phyloP scores from a whole-genome alignment of 2,888 invertebrate genomes.

The Bhutanitis thaidina region DNA sequence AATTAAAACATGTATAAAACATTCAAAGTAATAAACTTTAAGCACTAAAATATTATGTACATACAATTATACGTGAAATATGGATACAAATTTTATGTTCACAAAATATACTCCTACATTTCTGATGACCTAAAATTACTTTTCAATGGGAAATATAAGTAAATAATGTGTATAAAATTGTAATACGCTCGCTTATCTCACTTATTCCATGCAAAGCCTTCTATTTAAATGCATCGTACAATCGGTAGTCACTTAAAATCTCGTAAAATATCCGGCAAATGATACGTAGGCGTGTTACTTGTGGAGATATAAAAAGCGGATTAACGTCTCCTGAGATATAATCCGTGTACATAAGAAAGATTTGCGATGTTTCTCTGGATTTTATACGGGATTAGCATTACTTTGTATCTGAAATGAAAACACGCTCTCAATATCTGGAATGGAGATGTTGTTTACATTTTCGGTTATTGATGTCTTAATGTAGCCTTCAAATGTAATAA shows the following conservation, averaged over 20 bases:
- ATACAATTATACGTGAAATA: no score
- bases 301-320: conserved; percentile 55
- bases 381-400: conserved; percentile 27
- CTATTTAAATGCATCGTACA: conserved; percentile 23
- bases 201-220: conserved; percentile 25
- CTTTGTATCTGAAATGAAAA: conserved; percentile 19
- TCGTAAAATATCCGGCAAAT: conserved; percentile 38
- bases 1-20: no score
- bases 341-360: conserved; percentile 56
- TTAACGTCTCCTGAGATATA: conserved; percentile 54
- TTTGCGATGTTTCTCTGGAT: conserved; percentile 46
- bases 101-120: background rate
- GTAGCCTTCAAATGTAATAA: background rate
- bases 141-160: conserved; percentile 18
- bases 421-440: background rate
- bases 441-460: conserved; percentile 3
- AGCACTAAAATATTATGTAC: no score
- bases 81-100: no score
- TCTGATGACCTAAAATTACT: conserved; percentile 9
- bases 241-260: conserved; percentile 52
- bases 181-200: conserved; percentile 27
- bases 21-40: no score
- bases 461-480: conserved; percentile 14
- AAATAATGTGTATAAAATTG: conserved; percentile 26
- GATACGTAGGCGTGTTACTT: conserved; percentile 51